Evolutionary conservation across 2,797 vertebrate genomes (phyloP), one percentile per base, ranked within the genome.

Genomic region (Pristis pectinata): DNA sequence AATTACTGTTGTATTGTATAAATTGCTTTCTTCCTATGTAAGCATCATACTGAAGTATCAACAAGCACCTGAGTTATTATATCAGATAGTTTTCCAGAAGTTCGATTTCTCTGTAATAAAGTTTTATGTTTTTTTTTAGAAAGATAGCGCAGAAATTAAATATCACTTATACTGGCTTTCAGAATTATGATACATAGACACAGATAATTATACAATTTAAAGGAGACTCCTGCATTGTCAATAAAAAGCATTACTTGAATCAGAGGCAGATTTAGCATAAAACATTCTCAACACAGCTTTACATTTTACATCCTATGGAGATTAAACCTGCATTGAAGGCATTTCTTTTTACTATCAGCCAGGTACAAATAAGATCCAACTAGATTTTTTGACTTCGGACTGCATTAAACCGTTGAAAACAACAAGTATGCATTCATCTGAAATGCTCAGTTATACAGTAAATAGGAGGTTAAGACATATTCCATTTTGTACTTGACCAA

Each of bases 21-120:
- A 59, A 87, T 91, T 91, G 44, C 44, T 56, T 94, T 94, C 70
- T 94, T 94, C 41, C 64, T 76, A 30, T 53, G 44, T 76, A 53
- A 53, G 44, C 70, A 94, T n/a, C 70, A 74, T 76, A 56, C 64
- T 91, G 91, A n/a, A 8, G 37, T 41, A 67, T 91, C 61, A 91
- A 76, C 24, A 53, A 76, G 67, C 22, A 94, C 70, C 92, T n/a
- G 49, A 94, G 92, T 76, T 76, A 94, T 49, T 94, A 27, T 22
- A 44, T n/a, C 41, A 76, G 72, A 76, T 74, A 37, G 30, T 56
- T 53, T 76, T 41, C n/a, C 59, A 24, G 59, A 92, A 37, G 64
- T 37, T 74, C 44, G 27, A 74, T 49, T 76, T 93, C 70, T 76
- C 44, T 3, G 0, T 49, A 13, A 93, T 49, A 72, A n/a, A 56